phyloP scores from a whole-genome alignment of 2,797 vertebrate species.

The Pseudopleuronectes americanus region DNA sequence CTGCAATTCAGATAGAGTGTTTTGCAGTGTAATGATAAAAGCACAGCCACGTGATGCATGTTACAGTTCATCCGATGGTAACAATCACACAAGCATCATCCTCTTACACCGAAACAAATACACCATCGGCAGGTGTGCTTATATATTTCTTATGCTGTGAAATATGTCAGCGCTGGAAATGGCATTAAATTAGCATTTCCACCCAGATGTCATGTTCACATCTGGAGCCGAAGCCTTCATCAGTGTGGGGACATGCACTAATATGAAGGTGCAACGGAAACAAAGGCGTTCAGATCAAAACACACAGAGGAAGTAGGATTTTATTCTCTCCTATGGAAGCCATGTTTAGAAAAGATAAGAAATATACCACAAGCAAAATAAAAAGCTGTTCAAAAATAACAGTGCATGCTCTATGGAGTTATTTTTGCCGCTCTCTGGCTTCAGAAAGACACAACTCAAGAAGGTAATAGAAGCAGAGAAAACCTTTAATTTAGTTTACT shows the following conservation, averaged over 20 bases:
- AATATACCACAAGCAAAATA: constrained; percentile 4
- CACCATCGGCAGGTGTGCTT: neutral
- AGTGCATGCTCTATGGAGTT: constrained; percentile 9
- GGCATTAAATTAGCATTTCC: neutral
- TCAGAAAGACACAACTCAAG: constrained; percentile 22
- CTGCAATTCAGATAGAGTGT: constrained; percentile 38
- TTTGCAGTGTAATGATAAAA: constrained; percentile 31
- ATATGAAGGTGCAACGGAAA: neutral
- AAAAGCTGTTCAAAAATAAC: constrained; percentile 24
- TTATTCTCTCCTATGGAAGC: neutral
- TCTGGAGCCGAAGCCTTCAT: neutral
- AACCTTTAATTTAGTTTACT: constrained; percentile 17
- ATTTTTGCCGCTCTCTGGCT: neutral
- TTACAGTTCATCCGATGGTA: constrained; percentile 22
- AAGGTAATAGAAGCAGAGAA: constrained; percentile 25
- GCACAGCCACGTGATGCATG: constrained; percentile 26
- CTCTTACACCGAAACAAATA: neutral
- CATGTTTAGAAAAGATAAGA: neutral
- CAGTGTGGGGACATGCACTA: neutral
- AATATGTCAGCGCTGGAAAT: too few relatives aligned
- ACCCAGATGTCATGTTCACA: neutral
- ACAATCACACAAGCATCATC: neutral
- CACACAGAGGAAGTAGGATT: neutral
- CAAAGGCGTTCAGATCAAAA: too few relatives aligned
- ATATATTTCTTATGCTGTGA: neutral